These are phyloP conservation scores for Aspidiotus destructor DNA, from an alignment of 2,888 invertebrate genomes.

Conservation along the genomic window DNA sequence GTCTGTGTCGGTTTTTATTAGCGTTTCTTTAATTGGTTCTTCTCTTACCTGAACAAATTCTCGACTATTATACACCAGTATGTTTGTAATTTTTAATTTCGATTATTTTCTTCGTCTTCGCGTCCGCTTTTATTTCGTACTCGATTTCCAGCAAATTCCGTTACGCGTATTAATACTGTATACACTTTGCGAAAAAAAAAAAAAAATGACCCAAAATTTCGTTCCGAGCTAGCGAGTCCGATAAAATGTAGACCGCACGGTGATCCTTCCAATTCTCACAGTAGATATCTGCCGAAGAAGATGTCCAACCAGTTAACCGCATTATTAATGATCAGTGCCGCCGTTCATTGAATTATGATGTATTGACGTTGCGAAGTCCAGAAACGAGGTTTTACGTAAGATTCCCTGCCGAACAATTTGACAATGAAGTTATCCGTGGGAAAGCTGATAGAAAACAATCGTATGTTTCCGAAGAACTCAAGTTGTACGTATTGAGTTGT, in stretches of 20 bases:
- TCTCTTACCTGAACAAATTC: constrained; percentile 11
- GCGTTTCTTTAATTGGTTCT: constrained; percentile 28
- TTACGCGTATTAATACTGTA: background rate
- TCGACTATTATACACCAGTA: background rate
- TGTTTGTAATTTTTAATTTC: constrained; percentile 1
- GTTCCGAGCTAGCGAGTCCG: background rate
- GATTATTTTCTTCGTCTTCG: constrained; percentile 1
- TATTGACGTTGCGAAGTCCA: background rate
- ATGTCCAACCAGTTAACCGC: background rate
- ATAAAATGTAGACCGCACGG: background rate
- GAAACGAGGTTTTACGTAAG: no score
- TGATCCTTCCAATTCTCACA: background rate
- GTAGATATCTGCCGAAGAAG: background rate
- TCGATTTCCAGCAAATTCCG: background rate
- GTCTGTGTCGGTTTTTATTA: constrained; percentile 28
- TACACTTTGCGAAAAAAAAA: background rate
- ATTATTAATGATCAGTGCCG: background rate
- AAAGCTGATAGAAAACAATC: no score
- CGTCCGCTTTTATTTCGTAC: background rate
- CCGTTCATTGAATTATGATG: background rate
- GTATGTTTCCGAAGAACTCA: no score
- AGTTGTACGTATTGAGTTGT: no score
- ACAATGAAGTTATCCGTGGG: no score
- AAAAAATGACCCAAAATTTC: background rate
- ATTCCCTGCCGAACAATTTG: no score